A percentile compares a stretch with the other conserved stretches of the same genome.
Conservation (phyloP, 2,888 invertebrate species). For the Drosophila anomalata region DNA sequence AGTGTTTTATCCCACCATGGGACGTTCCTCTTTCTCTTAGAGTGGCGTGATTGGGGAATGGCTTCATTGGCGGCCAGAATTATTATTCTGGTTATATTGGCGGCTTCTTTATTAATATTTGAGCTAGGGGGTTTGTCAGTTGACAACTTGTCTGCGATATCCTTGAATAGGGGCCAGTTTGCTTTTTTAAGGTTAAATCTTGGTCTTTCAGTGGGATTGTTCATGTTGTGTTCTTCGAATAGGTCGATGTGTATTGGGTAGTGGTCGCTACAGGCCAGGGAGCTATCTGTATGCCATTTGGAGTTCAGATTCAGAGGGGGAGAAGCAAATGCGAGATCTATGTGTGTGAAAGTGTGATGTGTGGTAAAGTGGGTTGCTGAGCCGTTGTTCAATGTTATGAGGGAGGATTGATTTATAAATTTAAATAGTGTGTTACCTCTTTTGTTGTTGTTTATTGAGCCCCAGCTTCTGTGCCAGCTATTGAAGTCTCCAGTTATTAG, state of each 20-base stretch:
- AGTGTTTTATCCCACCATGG: constrained; percentile 14
- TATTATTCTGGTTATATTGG: constrained; percentile 17
- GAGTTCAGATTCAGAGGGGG: too few relatives aligned
- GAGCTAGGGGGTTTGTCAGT: constrained; percentile 2
- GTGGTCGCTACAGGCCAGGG: too few relatives aligned
- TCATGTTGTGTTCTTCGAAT: background rate
- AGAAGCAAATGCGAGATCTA: too few relatives aligned
- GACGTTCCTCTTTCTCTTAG: background rate
- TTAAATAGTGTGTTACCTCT: too few relatives aligned
- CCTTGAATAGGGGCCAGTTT: background rate
- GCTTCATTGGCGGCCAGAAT: constrained; percentile 12
- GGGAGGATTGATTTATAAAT: too few relatives aligned
- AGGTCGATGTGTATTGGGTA: background rate
- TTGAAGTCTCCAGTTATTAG: too few relatives aligned
- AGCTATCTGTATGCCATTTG: too few relatives aligned
- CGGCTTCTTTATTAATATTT: constrained; percentile 20
- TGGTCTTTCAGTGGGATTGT: background rate
- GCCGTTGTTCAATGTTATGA: too few relatives aligned
- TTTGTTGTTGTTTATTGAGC: too few relatives aligned
- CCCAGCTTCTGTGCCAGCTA: too few relatives aligned
- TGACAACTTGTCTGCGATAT: background rate
- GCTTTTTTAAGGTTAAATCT: constrained; percentile 2
- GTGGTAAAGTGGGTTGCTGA: too few relatives aligned
- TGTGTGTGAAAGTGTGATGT: too few relatives aligned
- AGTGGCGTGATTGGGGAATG: constrained; percentile 9